These are phyloP conservation scores for Brenthis daphne DNA, from an alignment of 2,888 invertebrate species.

Conservation along the genomic window DNA sequence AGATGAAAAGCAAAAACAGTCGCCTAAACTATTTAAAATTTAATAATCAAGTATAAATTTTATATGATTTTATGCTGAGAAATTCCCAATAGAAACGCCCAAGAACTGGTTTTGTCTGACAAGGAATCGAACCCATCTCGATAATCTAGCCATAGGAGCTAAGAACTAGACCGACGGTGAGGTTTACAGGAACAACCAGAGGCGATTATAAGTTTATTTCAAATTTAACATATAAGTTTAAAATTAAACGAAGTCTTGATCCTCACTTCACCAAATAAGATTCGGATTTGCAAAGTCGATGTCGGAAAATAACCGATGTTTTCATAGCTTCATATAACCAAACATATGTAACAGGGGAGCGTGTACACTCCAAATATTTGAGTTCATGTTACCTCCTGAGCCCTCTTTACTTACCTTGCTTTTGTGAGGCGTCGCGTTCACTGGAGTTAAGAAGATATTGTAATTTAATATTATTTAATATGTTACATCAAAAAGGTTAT, in stretches of 20 bases:
- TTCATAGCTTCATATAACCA: slow-evolving; percentile 20
- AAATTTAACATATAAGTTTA: background rate
- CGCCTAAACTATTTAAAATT: no score
- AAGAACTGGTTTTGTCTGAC: no score
- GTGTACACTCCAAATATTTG: slow-evolving; percentile 30
- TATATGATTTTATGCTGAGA: no score
- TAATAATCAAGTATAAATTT: no score
- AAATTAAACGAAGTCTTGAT: slow-evolving; percentile 10
- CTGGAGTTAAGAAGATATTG: background rate
- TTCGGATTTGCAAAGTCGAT: slow-evolving; percentile 10
- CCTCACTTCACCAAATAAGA: slow-evolving; percentile 1
- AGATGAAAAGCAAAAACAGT: no score
- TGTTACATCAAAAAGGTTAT: no score
- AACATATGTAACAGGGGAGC: slow-evolving; percentile 16
- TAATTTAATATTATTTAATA: background rate
- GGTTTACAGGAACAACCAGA: no score
- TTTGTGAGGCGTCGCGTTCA: background rate
- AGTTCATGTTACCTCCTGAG: slow-evolving; percentile 25
- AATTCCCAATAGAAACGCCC: no score
- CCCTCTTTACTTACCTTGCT: slow-evolving; percentile 25
- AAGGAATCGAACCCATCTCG: no score
- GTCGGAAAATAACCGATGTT: slow-evolving; percentile 6
- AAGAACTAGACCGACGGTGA: no score
- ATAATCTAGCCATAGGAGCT: no score
- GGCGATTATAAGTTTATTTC: no score